Conservation (phyloP, 2,113 vertebrate species). For the Pontoporia blainvillei region DNA sequence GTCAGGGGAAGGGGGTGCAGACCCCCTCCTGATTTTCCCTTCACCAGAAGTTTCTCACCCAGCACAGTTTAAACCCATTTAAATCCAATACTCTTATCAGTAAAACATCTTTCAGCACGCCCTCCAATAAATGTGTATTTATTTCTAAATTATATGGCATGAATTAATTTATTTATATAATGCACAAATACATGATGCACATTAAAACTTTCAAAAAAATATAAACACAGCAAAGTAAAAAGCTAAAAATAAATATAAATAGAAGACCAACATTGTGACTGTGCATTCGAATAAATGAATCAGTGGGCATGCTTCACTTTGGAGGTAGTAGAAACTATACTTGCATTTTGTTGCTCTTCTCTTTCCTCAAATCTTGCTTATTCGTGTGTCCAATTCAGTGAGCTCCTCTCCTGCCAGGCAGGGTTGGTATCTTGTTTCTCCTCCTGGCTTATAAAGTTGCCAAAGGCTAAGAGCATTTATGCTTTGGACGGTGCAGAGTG, state of each 20-base stretch:
- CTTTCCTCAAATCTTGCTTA: neutral
- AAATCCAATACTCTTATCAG: neutral
- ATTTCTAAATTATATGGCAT: neutral
- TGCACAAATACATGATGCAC: neutral
- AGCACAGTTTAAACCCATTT: neutral
- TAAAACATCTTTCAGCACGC: neutral
- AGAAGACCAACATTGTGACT: neutral
- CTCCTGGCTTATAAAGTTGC: neutral
- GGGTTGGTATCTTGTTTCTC: neutral
- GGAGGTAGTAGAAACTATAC: neutral
- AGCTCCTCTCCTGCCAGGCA: neutral
- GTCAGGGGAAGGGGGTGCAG: rapidly evolving
- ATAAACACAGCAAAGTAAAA: neutral
- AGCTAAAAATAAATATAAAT: neutral
- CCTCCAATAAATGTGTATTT: neutral
- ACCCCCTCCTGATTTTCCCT: neutral
- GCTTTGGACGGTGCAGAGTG: neutral
- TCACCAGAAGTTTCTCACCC: neutral
- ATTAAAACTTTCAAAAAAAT: neutral
- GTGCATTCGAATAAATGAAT: neutral
- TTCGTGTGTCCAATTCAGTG: neutral
- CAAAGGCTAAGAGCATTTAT: neutral
- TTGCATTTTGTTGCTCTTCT: neutral
- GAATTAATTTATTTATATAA: too few species aligned
- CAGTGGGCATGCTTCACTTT: rapidly evolving